phyloP scores from a whole-genome alignment of 1,140 invertebrate species.

The Ceratoteleas bidentatus region DNA sequence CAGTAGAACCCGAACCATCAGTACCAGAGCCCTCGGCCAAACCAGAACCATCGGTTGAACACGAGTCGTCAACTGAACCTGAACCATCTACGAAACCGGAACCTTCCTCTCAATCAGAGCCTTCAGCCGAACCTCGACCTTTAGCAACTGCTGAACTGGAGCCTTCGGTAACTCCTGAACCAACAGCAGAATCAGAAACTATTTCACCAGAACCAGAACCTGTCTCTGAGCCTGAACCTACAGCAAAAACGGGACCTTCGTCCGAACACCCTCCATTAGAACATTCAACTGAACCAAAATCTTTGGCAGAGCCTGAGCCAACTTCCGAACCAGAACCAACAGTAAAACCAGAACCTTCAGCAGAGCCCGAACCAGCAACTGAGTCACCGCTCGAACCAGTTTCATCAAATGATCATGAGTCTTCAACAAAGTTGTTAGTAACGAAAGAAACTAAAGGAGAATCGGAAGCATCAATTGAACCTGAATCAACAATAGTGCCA shows the following conservation, averaged over 20 bases:
- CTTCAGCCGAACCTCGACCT: no score
- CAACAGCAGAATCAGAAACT: slow-evolving; percentile 58
- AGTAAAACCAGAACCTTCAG: no score
- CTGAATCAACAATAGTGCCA: slow-evolving; percentile 70
- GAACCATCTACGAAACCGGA: slow-evolving; percentile 53
- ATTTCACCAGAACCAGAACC: slow-evolving; percentile 62
- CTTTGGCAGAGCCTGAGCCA: slow-evolving; percentile 29
- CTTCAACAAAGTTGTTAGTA: neutral
- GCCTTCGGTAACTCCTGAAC: slow-evolving; percentile 61
- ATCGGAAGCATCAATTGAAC: slow-evolving; percentile 31
- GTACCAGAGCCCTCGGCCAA: slow-evolving; percentile 45
- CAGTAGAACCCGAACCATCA: slow-evolving; percentile 60
- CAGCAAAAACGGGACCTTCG: no score
- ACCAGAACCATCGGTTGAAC: slow-evolving; percentile 69
- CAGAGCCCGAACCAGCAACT: no score
- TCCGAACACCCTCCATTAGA: slow-evolving; percentile 25
- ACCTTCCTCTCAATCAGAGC: slow-evolving; percentile 63
- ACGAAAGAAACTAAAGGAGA: neutral
- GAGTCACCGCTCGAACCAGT: no score
- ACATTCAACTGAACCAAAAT: slow-evolving; percentile 63
- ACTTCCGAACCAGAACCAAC: no score
- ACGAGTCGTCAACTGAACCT: no score
- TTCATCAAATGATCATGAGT: neutral
- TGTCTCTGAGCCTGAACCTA: no score
- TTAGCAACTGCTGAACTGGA: no score